Conservation (phyloP, 2,113 vertebrate species). For the Raphicerus campestris region DNA sequence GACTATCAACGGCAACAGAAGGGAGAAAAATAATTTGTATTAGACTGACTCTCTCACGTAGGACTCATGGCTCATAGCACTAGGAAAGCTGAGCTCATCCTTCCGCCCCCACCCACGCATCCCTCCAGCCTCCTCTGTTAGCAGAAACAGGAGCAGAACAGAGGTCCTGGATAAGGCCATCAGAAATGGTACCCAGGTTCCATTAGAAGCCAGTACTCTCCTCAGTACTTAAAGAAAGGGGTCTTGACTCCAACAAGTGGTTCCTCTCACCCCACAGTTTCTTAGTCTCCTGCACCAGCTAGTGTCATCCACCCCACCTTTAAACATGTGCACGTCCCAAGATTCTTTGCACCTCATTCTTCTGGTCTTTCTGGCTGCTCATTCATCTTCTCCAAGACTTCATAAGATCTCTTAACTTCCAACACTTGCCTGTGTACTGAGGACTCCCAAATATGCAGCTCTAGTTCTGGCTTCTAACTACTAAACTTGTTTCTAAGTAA, state of each 20-base stretch:
- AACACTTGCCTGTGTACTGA: neutral
- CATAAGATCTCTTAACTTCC: neutral
- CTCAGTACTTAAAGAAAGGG: neutral
- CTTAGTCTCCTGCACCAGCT: neutral
- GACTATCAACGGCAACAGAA: neutral
- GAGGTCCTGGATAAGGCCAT: neutral
- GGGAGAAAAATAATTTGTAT: neutral
- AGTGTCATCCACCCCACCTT: neutral
- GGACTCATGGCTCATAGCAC: neutral
- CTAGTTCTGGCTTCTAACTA: neutral
- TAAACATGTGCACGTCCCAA: neutral
- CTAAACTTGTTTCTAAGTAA: neutral
- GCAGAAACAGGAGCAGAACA: neutral
- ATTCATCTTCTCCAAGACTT: neutral
- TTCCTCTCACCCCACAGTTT: neutral
- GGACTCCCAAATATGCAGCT: neutral
- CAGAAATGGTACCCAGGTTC: neutral
- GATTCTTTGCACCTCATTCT: neutral
- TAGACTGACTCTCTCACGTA: neutral
- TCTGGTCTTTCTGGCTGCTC: neutral
- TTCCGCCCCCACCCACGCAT: neutral
- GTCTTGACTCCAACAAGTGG: neutral
- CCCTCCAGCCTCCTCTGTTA: neutral
- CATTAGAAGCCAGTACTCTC: neutral
- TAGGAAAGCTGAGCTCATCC: neutral